These are phyloP conservation scores for Henricia sp. DNA, from an alignment of 53 echinoderm and acorn worm genomes.

Conservation along the genomic window DNA sequence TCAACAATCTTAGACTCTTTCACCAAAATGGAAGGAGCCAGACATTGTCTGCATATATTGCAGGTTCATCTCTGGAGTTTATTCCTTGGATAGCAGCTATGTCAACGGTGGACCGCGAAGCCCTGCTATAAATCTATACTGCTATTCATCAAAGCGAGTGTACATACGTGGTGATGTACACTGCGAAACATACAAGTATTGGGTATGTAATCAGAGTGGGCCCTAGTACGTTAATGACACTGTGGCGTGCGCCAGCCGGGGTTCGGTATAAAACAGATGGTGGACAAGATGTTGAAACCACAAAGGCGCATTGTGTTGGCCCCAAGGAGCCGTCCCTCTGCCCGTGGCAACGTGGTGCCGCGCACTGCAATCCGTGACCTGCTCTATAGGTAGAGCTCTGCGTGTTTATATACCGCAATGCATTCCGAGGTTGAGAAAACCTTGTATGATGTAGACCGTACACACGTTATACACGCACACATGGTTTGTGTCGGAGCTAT, in stretches of 20 bases:
- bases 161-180: too few relatives aligned
- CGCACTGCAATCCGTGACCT: too few relatives aligned
- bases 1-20: conserved; percentile 32
- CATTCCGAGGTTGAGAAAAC: not conserved
- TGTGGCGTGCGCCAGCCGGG: not conserved
- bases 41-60: not conserved
- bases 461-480: not conserved
- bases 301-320: conserved; percentile 31
- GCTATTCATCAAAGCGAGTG: not conserved
- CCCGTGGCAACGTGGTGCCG: not conserved
- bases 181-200: too few relatives aligned
- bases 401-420: conserved; percentile 20
- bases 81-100: conserved; percentile 30
- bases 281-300: conserved; percentile 1
- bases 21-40: not conserved
- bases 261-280: conserved; percentile 56
- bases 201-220: not conserved
- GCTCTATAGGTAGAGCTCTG: too few relatives aligned
- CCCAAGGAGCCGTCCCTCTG: not conserved
- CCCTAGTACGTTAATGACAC: not conserved
- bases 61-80: not conserved
- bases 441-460: not conserved
- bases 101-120: conserved; percentile 18
- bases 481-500: not conserved
- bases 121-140: not conserved